Percentiles rank a stretch among this genome's conserved stretches.
phyloP scores from a whole-genome alignment of 2,888 invertebrate genomes.

The Rhagium mordax region DNA sequence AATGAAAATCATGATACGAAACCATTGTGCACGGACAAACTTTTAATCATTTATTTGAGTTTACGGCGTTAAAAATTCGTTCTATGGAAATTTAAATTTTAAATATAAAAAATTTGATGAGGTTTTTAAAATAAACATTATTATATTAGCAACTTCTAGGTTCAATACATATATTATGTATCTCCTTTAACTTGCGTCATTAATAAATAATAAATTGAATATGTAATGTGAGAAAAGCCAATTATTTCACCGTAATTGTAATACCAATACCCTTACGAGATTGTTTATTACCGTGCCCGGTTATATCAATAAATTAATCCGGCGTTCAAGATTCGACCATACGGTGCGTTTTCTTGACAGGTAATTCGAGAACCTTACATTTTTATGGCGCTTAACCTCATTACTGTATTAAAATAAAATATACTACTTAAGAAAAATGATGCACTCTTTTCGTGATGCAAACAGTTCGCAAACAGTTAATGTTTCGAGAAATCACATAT shows the following conservation, averaged over 20 bases:
- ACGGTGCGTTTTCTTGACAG: conserved; percentile 13
- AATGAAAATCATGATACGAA: no score
- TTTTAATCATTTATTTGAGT: no score
- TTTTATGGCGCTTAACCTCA: conserved; percentile 16
- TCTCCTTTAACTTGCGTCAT: background rate
- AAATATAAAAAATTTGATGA: no score
- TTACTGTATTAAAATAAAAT: conserved; percentile 4
- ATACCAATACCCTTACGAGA: background rate
- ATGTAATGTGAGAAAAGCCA: background rate
- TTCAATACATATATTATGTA: no score
- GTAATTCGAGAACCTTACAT: conserved; percentile 11
- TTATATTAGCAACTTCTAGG: no score
- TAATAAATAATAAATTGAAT: background rate
- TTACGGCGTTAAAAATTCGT: no score
- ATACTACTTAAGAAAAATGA: background rate
- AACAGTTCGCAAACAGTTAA: no score
- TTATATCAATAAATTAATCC: conserved; percentile 11
- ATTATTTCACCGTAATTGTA: background rate
- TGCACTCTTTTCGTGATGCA: no score
- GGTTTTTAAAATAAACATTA: no score
- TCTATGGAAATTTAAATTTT: no score
- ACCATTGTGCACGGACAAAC: no score
- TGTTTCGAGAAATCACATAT: no score
- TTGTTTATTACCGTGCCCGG: conserved; percentile 5
- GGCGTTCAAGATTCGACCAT: conserved; percentile 22